Percentiles rank a stretch among this genome's conserved stretches.
These are phyloP conservation scores for Allolobophora icterica DNA, from an alignment of 2,888 invertebrate genomes.

Conservation along the genomic window DNA sequence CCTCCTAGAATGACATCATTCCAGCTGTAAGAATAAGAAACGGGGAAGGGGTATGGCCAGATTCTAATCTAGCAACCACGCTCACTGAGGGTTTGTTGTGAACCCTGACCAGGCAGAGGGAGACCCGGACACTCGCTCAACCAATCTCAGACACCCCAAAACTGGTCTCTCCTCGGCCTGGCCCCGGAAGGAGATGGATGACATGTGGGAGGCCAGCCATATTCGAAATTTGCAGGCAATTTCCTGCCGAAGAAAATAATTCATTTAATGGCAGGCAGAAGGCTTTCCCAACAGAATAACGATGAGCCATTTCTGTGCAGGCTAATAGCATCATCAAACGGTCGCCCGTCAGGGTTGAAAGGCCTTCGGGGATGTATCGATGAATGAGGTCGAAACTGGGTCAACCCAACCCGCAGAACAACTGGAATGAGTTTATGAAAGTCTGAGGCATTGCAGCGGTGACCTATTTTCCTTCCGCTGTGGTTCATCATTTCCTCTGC, in stretches of 20 bases:
- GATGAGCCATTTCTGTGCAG: background rate
- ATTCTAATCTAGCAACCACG: too few relatives aligned
- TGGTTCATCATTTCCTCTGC: background rate
- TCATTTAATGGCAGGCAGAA: background rate
- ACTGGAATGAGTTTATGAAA: background rate
- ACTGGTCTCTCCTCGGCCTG: background rate
- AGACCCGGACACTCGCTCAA: too few relatives aligned
- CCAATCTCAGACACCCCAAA: background rate
- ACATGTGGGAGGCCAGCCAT: background rate
- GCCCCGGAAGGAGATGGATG: background rate
- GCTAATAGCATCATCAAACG: background rate
- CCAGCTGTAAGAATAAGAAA: too few relatives aligned
- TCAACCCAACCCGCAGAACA: background rate
- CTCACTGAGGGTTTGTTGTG: too few relatives aligned
- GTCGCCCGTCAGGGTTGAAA: background rate
- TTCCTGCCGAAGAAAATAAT: background rate
- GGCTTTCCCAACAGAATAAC: conserved; percentile 6
- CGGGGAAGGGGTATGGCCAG: too few relatives aligned
- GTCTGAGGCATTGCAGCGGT: background rate
- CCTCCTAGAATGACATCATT: too few relatives aligned
- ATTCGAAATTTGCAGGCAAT: background rate
- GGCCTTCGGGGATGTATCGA: background rate
- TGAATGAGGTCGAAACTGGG: background rate
- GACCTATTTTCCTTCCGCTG: background rate
- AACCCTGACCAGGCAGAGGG: too few relatives aligned